Evolutionary conservation across 2,113 vertebrate species (phyloP), one percentile per base, ranked within the genome.

Genomic region (Brachyhypopomus gauderio): DNA sequence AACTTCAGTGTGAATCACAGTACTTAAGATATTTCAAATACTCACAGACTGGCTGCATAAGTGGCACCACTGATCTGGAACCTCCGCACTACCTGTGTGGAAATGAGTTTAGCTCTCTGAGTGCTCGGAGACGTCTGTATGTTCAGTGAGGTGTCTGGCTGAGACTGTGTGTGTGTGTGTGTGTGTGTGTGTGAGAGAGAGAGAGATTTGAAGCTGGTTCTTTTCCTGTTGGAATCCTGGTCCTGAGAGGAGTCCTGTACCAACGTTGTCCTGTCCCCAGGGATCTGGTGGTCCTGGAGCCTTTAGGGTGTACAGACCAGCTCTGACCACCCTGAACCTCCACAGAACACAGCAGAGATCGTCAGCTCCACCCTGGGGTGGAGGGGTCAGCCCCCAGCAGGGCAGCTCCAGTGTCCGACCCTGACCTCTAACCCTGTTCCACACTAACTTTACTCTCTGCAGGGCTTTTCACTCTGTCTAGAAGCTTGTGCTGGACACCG

Each of bases 241-340:
- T 55, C 66, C 38, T 63, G 19, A 69, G 12, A 67, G 73, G 74
- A 25, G 63, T 80, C 63, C 36, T 55, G n/a, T 38, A 41, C 9
- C 73, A 38, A 58, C 69, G 67, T 82, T 71, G 72, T 72, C 77
- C 62, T 75, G 69, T 34, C 85, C 64, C 27, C 76, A 84, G 79
- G 77, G 72, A 41, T 72, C 72, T 72, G 66, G 71, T 72, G 66
- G 71, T 74, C 71, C 25, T 63, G 60, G 45, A 20, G 55, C 8
- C 38, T 9, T 5, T 27, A 84, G 77, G 63, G 78, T 70, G 30
- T 27, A 19, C 73, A 23, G 23, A 64, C 71, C 64, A 70, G 36
- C 48, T 9, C 78, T 41, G 85, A 79, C 82, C 85, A 86, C 85
- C 79, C 85, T 82, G 34, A 58, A 55, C 56, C 58, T 12, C 19